A percentile compares a stretch with the other conserved stretches of the same genome.
Evolutionary conservation across 1,140 invertebrate species (phyloP).

Genomic region (Drosophila yakuba): DNA sequence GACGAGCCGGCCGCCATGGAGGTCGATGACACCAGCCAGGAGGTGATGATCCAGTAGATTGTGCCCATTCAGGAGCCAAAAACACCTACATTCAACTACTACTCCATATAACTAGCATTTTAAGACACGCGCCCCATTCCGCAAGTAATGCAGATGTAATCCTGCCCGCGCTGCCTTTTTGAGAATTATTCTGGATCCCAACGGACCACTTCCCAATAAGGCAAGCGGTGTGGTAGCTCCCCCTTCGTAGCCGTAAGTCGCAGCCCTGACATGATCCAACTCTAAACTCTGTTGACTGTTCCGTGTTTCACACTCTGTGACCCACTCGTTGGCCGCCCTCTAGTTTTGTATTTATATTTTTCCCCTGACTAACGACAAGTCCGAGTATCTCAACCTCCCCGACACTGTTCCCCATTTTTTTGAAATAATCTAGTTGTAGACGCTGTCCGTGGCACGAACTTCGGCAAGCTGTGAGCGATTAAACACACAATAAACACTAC

Average conservation of each 20-base stretch:
- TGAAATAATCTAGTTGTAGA: conserved; percentile 25
- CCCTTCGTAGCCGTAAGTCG: conserved; percentile 18
- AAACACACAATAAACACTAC: conserved; percentile 42
- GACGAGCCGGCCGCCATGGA: conserved; percentile 81
- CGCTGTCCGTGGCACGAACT: conserved; percentile 5
- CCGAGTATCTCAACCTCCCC: neutral
- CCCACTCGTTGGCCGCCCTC: neutral
- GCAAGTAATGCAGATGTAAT: conserved; percentile 13
- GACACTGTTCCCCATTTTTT: conserved; percentile 5
- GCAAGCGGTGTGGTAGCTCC: neutral
- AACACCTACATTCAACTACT: conserved; percentile 58
- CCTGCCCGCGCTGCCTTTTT: neutral
- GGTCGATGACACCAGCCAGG: conserved; percentile 83
- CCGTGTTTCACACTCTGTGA: conserved; percentile 6
- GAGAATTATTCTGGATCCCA: neutral
- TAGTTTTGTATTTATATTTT: conserved; percentile 45
- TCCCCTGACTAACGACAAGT: neutral
- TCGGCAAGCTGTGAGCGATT: conserved; percentile 35
- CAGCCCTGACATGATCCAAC: conserved; percentile 3
- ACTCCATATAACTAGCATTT: conserved; percentile 45
- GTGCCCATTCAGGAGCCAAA: conserved; percentile 19
- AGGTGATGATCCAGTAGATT: conserved; percentile 82
- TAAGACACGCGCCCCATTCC: conserved; percentile 27
- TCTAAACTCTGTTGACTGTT: conserved; percentile 21
- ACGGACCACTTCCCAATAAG: neutral